Evolutionary conservation across 2,888 invertebrate species (phyloP), one percentile per base, ranked within the genome.

Genomic region (Campaea margaritaria): DNA sequence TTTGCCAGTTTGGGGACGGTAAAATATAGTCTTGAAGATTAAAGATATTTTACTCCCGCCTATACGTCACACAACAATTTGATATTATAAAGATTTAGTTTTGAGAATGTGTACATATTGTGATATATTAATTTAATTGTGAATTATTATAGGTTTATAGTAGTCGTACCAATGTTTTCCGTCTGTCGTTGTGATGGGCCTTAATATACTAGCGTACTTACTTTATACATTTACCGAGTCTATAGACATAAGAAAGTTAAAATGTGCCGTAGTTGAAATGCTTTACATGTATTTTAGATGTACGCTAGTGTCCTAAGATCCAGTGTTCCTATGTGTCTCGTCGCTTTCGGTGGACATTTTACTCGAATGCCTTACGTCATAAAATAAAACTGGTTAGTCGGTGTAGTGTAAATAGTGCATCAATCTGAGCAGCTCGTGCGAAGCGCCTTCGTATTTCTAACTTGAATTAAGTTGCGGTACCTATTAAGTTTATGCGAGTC

Each of bases 51-150:
- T 74, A 72, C 68, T 69, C 73, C 66, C 73, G 73, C 74, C 74
- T 72, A 72, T 69, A 68, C 73, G 79, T 80, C 78, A 75, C 80
- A 74, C 79, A 76, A 76, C 73, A 75, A 76, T 79, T 77, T 85
- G 86, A 89, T 89, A 87, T 87, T 88, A 85, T 80, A 75, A 81
- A 83, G 81, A 82, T 87, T 77, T 77, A 77, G 86, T 85, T 78
- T 83, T 78, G 81, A 79, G 80, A 82, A 83, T 87, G 78, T 91
- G 91, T 91, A 91, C 89, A 91, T 91, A 91, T 86, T 91, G 91
- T 91, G 91, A 91, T 91, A 91, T 91, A 89, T 89, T 89, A 89
- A 87, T 90, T 87, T 88, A 89, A 90, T 85, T 83, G 81, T 87
- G 84, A 79, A 85, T 85, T 90, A 89, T n/a, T n/a, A n/a, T n/a